Percentiles rank a stretch among this genome's conserved stretches.
Conservation (phyloP, 2,888 invertebrate genomes). For the Perithous albicinctus region DNA sequence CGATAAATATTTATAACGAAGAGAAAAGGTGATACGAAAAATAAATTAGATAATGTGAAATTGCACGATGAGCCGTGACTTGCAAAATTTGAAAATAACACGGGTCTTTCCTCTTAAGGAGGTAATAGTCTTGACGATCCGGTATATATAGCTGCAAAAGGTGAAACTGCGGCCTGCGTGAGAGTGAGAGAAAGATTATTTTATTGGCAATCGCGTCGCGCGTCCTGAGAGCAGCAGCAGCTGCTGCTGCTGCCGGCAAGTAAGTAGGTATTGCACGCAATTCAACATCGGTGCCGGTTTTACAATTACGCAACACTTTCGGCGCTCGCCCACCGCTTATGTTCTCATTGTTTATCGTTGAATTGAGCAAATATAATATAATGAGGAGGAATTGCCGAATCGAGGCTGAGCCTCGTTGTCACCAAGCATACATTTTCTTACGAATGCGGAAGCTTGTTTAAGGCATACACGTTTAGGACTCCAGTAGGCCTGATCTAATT, state of each 20-base stretch:
- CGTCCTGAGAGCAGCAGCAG: constrained; percentile 43
- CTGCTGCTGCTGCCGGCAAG: too few species aligned
- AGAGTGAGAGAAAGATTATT: constrained; percentile 41
- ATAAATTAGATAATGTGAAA: neutral
- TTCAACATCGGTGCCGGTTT: constrained; percentile 60
- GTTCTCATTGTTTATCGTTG: constrained; percentile 52
- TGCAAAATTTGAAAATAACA: constrained; percentile 6
- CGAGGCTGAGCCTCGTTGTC: neutral
- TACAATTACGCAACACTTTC: constrained; percentile 58
- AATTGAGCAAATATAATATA: constrained; percentile 52
- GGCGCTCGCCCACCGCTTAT: constrained; percentile 42
- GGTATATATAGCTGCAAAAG: constrained; percentile 32
- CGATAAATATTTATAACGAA: neutral
- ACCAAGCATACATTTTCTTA: neutral
- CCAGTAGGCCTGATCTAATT: too few species aligned
- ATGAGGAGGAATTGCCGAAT: constrained; percentile 44
- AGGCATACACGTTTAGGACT: neutral
- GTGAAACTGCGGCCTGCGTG: constrained; percentile 45
- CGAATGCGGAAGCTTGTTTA: neutral
- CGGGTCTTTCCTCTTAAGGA: neutral
- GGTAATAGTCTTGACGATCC: constrained; percentile 1
- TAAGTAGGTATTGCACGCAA: constrained; percentile 44
- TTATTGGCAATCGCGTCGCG: constrained; percentile 57
- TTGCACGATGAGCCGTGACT: constrained; percentile 2
- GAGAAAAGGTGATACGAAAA: neutral